Evolutionary conservation across 2,113 vertebrate genomes (phyloP).

Genomic region (Mugil cephalus): DNA sequence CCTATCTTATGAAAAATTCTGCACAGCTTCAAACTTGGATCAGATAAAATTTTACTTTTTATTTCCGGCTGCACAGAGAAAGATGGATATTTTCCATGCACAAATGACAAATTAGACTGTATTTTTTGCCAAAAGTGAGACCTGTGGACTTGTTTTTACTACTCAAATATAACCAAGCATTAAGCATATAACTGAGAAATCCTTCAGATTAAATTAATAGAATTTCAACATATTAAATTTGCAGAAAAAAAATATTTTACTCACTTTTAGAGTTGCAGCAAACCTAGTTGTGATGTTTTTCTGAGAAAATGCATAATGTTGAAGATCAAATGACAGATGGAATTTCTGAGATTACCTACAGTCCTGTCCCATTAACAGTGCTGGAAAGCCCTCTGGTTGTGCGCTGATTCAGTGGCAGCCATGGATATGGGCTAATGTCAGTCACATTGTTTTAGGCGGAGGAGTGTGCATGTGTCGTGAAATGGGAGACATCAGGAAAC

Average conservation of each 20-base stretch:
- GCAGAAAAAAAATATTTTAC: too few species aligned
- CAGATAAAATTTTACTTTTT: background rate
- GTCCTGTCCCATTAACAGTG: background rate
- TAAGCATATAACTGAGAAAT: background rate
- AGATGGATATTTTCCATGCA: background rate
- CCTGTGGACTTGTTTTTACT: background rate
- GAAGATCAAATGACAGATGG: too few species aligned
- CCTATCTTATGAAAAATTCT: too few species aligned
- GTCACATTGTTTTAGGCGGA: background rate
- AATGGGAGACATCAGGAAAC: background rate
- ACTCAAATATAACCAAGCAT: background rate
- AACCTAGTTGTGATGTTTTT: too few species aligned
- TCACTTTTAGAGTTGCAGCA: too few species aligned
- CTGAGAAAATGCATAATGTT: too few species aligned
- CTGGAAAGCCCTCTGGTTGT: background rate
- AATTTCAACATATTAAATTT: too few species aligned
- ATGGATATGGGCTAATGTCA: background rate
- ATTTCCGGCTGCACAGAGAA: background rate
- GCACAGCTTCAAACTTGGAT: background rate
- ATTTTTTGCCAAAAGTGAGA: background rate
- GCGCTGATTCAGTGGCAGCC: slow-evolving; percentile 1
- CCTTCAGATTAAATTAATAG: background rate
- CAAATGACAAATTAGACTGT: background rate
- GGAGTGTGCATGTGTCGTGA: background rate
- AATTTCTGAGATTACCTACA: background rate